Evolutionary conservation across 1,140 invertebrate genomes (phyloP).

Genomic region (Euwallacea similis): DNA sequence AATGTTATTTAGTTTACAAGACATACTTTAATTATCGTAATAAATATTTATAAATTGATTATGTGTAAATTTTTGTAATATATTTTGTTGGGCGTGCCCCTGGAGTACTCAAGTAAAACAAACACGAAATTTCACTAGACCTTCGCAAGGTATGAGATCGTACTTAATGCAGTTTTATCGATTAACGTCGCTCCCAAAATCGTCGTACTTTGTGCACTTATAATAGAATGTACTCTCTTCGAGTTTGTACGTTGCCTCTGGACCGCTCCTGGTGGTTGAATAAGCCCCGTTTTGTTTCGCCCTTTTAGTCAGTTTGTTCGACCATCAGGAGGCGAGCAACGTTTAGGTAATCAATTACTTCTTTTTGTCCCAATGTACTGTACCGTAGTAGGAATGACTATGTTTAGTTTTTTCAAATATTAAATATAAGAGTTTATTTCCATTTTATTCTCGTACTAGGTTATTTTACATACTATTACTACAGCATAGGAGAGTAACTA

Average conservation of each 20-base stretch:
- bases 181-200: constrained; percentile 35
- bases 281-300: constrained; percentile 17
- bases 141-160: constrained; percentile 52
- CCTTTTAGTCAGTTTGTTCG: constrained; percentile 30
- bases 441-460: constrained; percentile 24
- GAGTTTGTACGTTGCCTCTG: constrained; percentile 12
- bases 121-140: constrained; percentile 38
- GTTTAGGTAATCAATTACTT: constrained; percentile 21
- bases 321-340: constrained; percentile 29
- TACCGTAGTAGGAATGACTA: constrained; percentile 44
- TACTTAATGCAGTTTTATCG: constrained; percentile 37
- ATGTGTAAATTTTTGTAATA: constrained; percentile 55
- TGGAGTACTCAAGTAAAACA: constrained; percentile 38
- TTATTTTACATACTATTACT: constrained; percentile 32
- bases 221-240: constrained; percentile 42
- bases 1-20: constrained; percentile 52
- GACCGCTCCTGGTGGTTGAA: constrained; percentile 29
- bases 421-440: constrained; percentile 34
- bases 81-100: constrained; percentile 38
- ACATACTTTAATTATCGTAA: constrained; percentile 50
- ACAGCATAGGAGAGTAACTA: constrained; percentile 36
- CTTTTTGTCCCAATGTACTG: constrained; percentile 38
- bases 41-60: constrained; percentile 53
- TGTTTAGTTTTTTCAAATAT: constrained; percentile 43
- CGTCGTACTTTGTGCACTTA: constrained; percentile 52